Evolutionary conservation across 2,113 vertebrate species (phyloP), one percentile per base, ranked within the genome.

Genomic region (Phalacrocorax brasilianus): DNA sequence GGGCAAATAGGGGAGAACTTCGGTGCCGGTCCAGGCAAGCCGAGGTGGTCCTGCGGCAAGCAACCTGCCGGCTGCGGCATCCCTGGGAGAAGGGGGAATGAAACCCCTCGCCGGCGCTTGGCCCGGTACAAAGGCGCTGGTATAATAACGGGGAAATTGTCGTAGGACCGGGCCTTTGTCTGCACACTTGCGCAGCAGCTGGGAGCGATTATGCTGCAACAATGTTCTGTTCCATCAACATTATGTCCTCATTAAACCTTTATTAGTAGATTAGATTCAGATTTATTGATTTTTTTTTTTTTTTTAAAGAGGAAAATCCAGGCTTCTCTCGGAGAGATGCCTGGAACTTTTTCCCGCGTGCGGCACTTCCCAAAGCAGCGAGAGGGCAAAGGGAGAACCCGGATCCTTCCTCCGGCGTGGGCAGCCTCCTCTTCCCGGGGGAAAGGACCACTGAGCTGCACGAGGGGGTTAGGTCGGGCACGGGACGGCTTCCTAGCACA

Each of bases 181-280:
- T 96, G 88, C 85, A 17, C 63, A 1, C 85, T 88, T 73, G 40
- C 15, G 6, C 89, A 94, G 96, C 97, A 97, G 97, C 97, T 97
- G 97, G 97, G 96, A 82, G 91, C 72, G 94, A 97, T 98, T 98
- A 97, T 85, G 91, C 86, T 42, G 94, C 91, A 97, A 97, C 93
- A 95, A 97, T 97, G 87, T 97, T 97, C 97, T 94, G 97, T 97
- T 98, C 97, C 97, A 96, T 96, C 91, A 82, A 92, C 97, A 98
- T 98, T 98, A 98, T 98, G 97, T 97, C 97, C 98, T 98, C 95
- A 96, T 98, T 98, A 98, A 98, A 98, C 98, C 98, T 98, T 98
- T 98, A 98, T 98, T 98, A 98, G 98, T 98, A 98, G 98, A 98
- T 98, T 98, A 98, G 97, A 98, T 98, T 97, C 98, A 98, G 97